Evolutionary conservation across 2,113 vertebrate genomes (phyloP).

Genomic region (Indri indri): DNA sequence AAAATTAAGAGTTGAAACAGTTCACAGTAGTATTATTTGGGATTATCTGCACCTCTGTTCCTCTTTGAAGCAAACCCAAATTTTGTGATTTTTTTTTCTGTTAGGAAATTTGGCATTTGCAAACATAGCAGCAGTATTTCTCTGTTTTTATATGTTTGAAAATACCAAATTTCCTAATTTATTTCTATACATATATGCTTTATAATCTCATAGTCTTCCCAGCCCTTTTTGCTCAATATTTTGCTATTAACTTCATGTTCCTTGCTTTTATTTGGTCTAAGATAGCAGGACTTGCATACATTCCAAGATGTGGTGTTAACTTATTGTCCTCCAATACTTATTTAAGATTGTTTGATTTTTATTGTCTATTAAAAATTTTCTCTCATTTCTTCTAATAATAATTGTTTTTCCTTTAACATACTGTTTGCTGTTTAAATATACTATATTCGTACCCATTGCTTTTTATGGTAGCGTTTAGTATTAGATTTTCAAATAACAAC

Average conservation of each 20-base stretch:
- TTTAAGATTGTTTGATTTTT: neutral
- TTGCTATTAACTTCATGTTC: neutral
- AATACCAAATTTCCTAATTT: neutral
- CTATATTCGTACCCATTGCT: neutral
- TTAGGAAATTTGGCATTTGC: neutral
- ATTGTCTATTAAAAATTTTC: neutral
- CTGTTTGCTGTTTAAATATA: neutral
- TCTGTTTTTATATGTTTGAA: neutral
- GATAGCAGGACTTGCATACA: neutral
- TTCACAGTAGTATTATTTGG: neutral
- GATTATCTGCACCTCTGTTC: neutral
- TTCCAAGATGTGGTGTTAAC: neutral
- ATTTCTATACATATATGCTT: neutral
- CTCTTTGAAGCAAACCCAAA: neutral
- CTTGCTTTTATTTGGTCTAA: neutral
- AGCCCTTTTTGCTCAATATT: neutral
- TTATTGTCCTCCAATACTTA: neutral
- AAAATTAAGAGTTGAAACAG: neutral
- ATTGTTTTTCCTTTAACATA: neutral
- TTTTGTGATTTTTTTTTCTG: neutral
- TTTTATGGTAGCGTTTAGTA: neutral
- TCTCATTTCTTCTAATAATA: neutral
- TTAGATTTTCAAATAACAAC: constrained; percentile 18
- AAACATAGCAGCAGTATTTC: neutral
- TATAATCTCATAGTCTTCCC: neutral